Conservation (phyloP, 2,797 vertebrate species). For the Cephalopachus bancanus region DNA sequence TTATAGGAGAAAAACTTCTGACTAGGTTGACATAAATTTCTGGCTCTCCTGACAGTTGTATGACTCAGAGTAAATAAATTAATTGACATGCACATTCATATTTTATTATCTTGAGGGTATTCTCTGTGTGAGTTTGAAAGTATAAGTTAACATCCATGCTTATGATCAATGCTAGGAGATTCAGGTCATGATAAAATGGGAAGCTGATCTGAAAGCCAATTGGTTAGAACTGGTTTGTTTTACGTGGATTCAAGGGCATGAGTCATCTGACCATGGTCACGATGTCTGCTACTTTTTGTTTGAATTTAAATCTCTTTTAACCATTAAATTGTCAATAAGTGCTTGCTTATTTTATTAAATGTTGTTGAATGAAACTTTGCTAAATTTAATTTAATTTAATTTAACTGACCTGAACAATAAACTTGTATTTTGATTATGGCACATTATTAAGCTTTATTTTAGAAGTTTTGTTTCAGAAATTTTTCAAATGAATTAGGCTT, state of each 20-base stretch:
- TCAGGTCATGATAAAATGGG: neutral
- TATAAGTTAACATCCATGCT: neutral
- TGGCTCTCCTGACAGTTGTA: neutral
- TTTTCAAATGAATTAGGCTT: neutral
- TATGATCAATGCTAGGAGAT: neutral
- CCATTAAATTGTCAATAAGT: neutral
- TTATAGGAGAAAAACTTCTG: neutral
- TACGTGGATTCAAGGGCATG: neutral
- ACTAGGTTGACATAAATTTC: neutral
- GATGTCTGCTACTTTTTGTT: neutral
- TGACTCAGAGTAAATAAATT: neutral
- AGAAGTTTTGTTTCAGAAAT: neutral
- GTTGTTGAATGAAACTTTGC: neutral
- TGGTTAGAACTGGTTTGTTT: neutral
- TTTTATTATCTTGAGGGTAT: neutral
- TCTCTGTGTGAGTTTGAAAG: neutral
- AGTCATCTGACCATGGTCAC: accelerated
- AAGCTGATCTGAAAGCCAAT: neutral
- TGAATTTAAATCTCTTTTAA: neutral
- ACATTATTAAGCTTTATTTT: neutral
- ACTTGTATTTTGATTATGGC: neutral
- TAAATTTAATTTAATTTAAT: neutral
- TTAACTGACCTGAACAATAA: neutral
- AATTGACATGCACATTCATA: neutral
- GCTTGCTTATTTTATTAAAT: neutral